Conservation (phyloP, 1,140 invertebrate species). For the Mamestra configurata region DNA sequence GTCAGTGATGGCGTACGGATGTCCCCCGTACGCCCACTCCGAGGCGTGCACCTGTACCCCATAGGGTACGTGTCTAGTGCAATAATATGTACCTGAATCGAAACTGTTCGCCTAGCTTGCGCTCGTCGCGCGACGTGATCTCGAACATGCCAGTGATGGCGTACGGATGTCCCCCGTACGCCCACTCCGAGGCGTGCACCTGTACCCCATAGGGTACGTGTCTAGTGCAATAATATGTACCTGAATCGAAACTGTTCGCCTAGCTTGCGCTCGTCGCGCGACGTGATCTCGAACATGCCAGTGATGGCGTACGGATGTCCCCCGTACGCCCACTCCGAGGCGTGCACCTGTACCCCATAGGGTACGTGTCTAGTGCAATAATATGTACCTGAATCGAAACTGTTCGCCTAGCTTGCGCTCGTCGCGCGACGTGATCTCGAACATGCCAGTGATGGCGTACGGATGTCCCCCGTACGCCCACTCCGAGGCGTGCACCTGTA, state of each 20-base stretch:
- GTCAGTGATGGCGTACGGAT: constrained; percentile 85
- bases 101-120: constrained; percentile 99
- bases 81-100: constrained; percentile 94
- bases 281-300: constrained; percentile 96
- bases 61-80: no score
- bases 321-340: constrained; percentile 93
- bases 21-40: constrained; percentile 92
- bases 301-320: constrained; percentile 84
- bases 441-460: constrained; percentile 89
- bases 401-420: constrained; percentile 98
- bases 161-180: constrained; percentile 71
- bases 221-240: constrained; percentile 82
- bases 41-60: no score
- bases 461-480: constrained; percentile 97
- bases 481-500: constrained; percentile 98
- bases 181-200: constrained; percentile 98
- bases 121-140: constrained; percentile 97
- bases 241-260: constrained; percentile 99
- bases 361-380: neutral
- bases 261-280: constrained; percentile 97
- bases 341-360: no score
- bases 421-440: constrained; percentile 98
- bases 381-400: constrained; percentile 96
- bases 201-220: no score
- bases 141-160: constrained; percentile 92